Base-by-base conservation (phyloP, 2,888 invertebrate species). In the Conchocele bisecta region DNA sequence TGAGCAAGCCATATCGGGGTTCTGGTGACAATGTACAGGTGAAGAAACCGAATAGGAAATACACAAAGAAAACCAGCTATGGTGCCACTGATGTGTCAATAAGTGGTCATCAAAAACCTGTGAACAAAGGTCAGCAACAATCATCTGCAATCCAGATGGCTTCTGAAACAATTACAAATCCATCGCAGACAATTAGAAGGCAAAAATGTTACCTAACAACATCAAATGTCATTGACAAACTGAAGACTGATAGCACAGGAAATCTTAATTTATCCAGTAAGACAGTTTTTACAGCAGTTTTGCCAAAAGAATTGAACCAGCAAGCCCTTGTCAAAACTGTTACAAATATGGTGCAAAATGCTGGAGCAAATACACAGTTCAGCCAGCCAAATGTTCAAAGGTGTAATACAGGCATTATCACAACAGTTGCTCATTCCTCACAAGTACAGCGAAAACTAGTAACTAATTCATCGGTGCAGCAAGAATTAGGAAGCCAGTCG, bases 271-370 rank as follows among this genome's bases (percentile, higher is more conserved):
- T 65, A n/a, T 37, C 65, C 17, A 57, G 73, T 7, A 77, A 74
- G 39, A 70, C 73, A 22, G 65, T 77, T 35, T 65, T 74, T 51
- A 71, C 74, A 9, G 74, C 74, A 71, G 60, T 65, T 28, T 64
- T 77, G n/a, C 68, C 71, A 35, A 74, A 64, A 66, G 31, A 61
- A 29, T 35, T 76, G 11, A 76, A 64, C n/a, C 31, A 71, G 35
- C 66, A 66, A 24, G 61, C 72, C 11, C 50, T 72, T n/a, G 50
- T 69, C 3, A 57, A 63, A 46, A 61, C 66, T 42, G 66, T 76
- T 5, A 51, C 65, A 48, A 61, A 72, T 31, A 65, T 71, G 54
- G 68, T 72, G 11, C 68, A 69, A 53, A 22, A 68, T n/a, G 46
- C 51, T n/a, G n/a, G n/a, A n/a, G n/a, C n/a, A n/a, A n/a, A n/a